A percentile compares a stretch with the other conserved stretches of the same genome.
phyloP scores from a whole-genome alignment of 1,140 invertebrate species.

The Matsumurasca onukii region DNA sequence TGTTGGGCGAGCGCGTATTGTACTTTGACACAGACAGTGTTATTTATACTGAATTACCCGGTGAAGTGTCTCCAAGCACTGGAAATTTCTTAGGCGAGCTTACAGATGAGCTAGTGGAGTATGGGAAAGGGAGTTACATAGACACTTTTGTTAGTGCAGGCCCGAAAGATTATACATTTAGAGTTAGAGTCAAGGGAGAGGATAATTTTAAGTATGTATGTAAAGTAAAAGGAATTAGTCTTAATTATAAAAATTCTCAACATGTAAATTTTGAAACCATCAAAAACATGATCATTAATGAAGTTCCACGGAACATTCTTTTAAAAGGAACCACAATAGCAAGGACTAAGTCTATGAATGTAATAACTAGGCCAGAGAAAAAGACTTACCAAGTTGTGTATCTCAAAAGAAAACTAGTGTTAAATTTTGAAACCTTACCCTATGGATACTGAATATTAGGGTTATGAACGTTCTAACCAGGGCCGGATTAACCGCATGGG shows the following conservation, averaged over 20 bases:
- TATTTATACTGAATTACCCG: constrained; percentile 39
- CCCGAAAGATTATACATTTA: constrained; percentile 44
- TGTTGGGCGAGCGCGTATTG: constrained; percentile 42
- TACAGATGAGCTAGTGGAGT: constrained; percentile 43
- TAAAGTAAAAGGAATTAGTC: constrained; percentile 40
- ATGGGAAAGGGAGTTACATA: constrained; percentile 43
- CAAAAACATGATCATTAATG: constrained; percentile 11
- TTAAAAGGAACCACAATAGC: not conserved
- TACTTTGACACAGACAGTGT: constrained; percentile 51
- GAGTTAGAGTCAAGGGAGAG: constrained; percentile 23
- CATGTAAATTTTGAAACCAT: constrained; percentile 41
- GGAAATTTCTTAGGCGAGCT: constrained; percentile 45
- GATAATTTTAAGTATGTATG: constrained; percentile 17
- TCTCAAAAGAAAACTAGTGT: not conserved
- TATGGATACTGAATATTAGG: constrained; percentile 8
- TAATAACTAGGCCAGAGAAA: not conserved
- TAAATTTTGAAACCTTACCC: not conserved
- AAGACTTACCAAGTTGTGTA: not conserved
- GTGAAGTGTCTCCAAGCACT: constrained; percentile 33
- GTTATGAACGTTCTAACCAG: too few species aligned
- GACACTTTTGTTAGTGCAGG: constrained; percentile 41
- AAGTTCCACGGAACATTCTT: not conserved
- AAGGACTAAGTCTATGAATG: not conserved
- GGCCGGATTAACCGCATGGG: too few species aligned
- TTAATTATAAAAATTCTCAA: constrained; percentile 35